phyloP scores from a whole-genome alignment of 23 tunicate species.

The Trididemnum nubilum region DNA sequence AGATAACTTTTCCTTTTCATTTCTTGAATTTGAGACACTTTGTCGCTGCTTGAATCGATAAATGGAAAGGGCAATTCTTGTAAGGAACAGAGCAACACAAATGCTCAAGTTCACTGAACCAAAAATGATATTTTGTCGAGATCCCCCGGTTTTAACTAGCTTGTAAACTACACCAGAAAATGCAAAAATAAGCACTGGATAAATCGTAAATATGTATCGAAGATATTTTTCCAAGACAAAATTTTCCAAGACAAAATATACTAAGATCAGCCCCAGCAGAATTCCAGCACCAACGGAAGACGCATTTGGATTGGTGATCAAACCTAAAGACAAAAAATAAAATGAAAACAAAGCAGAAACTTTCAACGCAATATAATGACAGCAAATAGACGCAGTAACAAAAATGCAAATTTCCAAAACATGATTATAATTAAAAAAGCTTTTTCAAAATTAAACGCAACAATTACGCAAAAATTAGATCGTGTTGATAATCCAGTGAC shows the following conservation, averaged over 20 bases:
- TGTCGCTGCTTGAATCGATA: not conserved
- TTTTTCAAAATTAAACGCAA: too few relatives aligned
- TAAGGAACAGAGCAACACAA: not conserved
- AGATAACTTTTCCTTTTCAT: not conserved
- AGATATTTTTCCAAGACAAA: conserved; percentile 26
- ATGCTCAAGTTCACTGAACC: conserved; percentile 6
- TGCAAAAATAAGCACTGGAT: conserved; percentile 44
- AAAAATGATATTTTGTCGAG: conserved; percentile 11
- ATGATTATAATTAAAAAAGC: too few relatives aligned
- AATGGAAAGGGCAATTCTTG: not conserved
- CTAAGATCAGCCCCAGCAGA: not conserved
- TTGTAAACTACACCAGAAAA: conserved; percentile 23
- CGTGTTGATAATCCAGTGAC: too few relatives aligned
- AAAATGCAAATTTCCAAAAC: too few relatives aligned
- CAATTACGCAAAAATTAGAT: too few relatives aligned
- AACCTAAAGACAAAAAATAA: conserved; percentile 6
- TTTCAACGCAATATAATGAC: too few relatives aligned
- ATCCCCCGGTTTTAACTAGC: not conserved
- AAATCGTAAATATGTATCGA: conserved; percentile 37
- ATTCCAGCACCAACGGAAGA: conserved; percentile 3
- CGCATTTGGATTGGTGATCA: conserved; percentile 7
- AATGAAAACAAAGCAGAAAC: too few relatives aligned
- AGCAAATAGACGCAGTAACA: too few relatives aligned
- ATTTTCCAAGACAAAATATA: conserved; percentile 32
- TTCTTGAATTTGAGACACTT: not conserved